These are phyloP conservation scores for Cladopsammia gracilis DNA, from an alignment of 64 coral and sea anemone species.

Conservation along the genomic window DNA sequence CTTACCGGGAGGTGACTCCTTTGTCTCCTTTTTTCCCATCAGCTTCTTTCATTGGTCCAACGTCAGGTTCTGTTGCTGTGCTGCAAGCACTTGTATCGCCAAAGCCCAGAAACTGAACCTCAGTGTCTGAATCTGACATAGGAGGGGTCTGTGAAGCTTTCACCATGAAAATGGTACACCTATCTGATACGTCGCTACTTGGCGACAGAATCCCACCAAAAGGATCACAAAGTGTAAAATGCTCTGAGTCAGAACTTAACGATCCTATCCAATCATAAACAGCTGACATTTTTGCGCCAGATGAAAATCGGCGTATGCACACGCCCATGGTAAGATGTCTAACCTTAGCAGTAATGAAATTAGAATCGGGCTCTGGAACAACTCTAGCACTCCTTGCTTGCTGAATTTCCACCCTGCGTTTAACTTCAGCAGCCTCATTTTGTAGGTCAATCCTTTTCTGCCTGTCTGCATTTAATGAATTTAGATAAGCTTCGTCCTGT, in stretches of 20 bases:
- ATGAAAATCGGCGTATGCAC: constrained; percentile 46
- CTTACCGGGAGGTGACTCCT: too few relatives aligned
- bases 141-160: too few relatives aligned
- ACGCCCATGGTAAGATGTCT: constrained; percentile 60
- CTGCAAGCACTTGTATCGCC: too few relatives aligned
- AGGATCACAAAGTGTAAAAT: constrained; percentile 68
- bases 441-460: constrained; percentile 1
- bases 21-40: too few relatives aligned
- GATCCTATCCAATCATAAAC: constrained; percentile 81
- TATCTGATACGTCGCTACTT: constrained; percentile 25
- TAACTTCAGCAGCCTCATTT: constrained; percentile 11
- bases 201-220: constrained; percentile 34
- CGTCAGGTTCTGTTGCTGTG: too few relatives aligned
- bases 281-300: constrained; percentile 14
- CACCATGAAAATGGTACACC: constrained; percentile 55
- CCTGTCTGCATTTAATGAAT: constrained; percentile 17
- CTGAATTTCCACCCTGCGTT: constrained; percentile 10
- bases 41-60: too few relatives aligned
- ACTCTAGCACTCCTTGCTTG: constrained; percentile 2
- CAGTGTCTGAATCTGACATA: too few relatives aligned
- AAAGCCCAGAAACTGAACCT: too few relatives aligned
- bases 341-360: constrained; percentile 38
- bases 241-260: constrained; percentile 28
- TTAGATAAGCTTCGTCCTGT: constrained; percentile 9
- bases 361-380: too few relatives aligned